phyloP scores from a whole-genome alignment of 2,113 vertebrate species.

The Capreolus pygargus region DNA sequence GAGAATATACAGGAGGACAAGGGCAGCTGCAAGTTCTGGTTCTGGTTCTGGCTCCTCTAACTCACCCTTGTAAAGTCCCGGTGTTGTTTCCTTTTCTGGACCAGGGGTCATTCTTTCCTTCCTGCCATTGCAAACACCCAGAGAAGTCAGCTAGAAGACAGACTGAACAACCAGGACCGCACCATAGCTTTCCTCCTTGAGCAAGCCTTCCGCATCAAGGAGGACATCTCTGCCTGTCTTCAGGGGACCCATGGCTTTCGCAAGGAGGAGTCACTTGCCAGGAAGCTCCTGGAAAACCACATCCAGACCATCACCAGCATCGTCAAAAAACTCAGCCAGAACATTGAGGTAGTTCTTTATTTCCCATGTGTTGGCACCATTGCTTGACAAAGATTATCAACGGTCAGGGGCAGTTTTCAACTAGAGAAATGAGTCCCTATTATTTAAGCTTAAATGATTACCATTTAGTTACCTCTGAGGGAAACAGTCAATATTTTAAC shows the following conservation, averaged over 20 bases:
- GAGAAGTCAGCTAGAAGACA: slow-evolving; percentile 71
- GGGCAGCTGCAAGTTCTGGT: background rate
- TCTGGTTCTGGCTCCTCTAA: background rate
- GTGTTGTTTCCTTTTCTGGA: background rate
- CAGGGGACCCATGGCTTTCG: slow-evolving; percentile 73
- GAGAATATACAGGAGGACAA: background rate
- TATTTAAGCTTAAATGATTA: background rate
- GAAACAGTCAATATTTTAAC: background rate
- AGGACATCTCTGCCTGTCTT: slow-evolving; percentile 80
- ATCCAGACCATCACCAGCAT: slow-evolving; percentile 86
- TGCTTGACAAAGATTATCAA: background rate
- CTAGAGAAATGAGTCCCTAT: background rate
- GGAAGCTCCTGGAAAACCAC: slow-evolving; percentile 85
- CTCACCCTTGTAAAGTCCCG: background rate
- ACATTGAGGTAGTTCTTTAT: slow-evolving; percentile 82
- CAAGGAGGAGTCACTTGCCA: slow-evolving; percentile 78
- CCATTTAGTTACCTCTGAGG: background rate
- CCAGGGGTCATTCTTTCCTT: slow-evolving; percentile 60
- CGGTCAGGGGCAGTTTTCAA: background rate
- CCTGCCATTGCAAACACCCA: slow-evolving; percentile 52
- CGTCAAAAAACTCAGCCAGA: slow-evolving; percentile 86
- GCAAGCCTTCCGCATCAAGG: slow-evolving; percentile 87
- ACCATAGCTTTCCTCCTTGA: slow-evolving; percentile 83
- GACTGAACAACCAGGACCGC: slow-evolving; percentile 80
- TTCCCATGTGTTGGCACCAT: background rate